These are phyloP conservation scores for Branchellion lobata DNA, from an alignment of 2,888 invertebrate genomes.

Conservation along the genomic window DNA sequence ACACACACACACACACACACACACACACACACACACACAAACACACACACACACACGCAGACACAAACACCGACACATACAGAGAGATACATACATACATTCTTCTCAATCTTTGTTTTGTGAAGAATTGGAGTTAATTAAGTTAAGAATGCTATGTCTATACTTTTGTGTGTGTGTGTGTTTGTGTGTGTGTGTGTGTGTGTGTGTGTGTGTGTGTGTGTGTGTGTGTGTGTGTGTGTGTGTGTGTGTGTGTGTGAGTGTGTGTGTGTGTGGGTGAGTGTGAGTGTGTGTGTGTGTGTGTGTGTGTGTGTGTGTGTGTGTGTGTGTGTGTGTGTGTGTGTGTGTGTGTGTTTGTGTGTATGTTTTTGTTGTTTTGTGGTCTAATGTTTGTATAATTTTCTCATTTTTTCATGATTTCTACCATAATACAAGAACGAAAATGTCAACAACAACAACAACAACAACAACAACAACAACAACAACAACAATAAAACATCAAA, in stretches of 20 bases:
- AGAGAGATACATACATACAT: not conserved
- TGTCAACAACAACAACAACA: no score
- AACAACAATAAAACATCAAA: no score
- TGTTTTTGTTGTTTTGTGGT: not conserved
- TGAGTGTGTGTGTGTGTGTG: slow-evolving; percentile 26
- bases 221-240: slow-evolving; percentile 18
- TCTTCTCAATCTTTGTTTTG: slow-evolving; percentile 12
- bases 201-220: slow-evolving; percentile 7
- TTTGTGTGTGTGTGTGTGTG: slow-evolving; percentile 2
- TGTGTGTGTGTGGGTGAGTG: slow-evolving; percentile 15
- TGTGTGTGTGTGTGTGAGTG: slow-evolving; percentile 8
- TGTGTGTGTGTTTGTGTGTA: slow-evolving; percentile 8
- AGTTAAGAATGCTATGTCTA: not conserved
- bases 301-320: slow-evolving; percentile 19
- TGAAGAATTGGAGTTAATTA: slow-evolving; percentile 15
- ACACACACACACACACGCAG: not conserved
- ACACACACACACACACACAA: not conserved
- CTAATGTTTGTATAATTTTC: slow-evolving; percentile 6
- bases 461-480: no score
- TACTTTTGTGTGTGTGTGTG: not conserved
- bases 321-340: slow-evolving; percentile 24
- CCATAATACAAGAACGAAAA: no score
- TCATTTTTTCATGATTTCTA: not conserved
- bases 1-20: not conserved
- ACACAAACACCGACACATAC: not conserved